Percentiles rank a stretch among this genome's conserved stretches.
These are phyloP conservation scores for Tolypeutes matacus DNA, from an alignment of 2,797 vertebrate genomes.

Conservation along the genomic window DNA sequence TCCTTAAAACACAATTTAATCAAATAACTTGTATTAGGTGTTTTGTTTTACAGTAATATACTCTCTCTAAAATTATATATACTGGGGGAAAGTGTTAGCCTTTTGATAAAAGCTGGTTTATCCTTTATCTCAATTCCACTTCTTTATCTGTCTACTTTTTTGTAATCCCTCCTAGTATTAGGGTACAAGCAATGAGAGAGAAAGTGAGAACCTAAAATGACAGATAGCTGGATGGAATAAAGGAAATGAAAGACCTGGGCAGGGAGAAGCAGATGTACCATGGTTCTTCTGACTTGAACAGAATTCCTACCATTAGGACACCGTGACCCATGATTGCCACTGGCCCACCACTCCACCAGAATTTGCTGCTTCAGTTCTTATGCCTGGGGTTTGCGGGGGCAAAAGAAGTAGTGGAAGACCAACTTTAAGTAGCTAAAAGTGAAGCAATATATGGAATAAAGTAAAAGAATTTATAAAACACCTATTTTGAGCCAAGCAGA, in stretches of 20 bases:
- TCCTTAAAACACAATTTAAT: constrained; percentile 39
- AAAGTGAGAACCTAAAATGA: constrained; percentile 37
- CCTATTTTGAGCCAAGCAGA: neutral
- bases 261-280: neutral
- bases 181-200: neutral
- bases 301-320: neutral
- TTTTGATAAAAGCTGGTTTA: constrained; percentile 63
- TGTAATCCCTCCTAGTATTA: neutral
- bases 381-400: neutral
- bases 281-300: neutral
- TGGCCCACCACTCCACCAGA: neutral
- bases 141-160: constrained; percentile 20
- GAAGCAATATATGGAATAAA: constrained; percentile 28
- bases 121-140: constrained; percentile 34
- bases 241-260: constrained; percentile 8
- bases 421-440: constrained; percentile 19
- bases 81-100: neutral
- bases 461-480: neutral
- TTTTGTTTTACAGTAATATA: constrained; percentile 50
- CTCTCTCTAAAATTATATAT: constrained; percentile 61
- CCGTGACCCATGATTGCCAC: neutral
- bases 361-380: neutral
- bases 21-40: constrained; percentile 10
- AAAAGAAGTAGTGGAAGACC: neutral
- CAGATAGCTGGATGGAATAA: constrained; percentile 6